Conservation (phyloP, 2,113 vertebrate species). For the Cyprinodon tularosa region DNA sequence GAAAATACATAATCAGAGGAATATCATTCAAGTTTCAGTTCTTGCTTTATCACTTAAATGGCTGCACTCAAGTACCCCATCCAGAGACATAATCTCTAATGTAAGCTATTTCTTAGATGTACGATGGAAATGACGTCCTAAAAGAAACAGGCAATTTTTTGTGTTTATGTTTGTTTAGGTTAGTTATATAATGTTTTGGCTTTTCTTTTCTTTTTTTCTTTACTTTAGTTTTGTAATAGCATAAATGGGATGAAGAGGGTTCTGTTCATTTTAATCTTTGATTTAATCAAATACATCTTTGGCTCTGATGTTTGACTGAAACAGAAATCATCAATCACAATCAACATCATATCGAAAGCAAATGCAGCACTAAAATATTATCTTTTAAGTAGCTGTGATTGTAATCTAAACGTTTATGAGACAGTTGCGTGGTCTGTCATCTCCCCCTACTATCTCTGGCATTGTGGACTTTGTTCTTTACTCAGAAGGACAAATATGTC, state of each 20-base stretch:
- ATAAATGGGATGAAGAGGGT: not conserved
- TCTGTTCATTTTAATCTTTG: not conserved
- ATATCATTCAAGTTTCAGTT: not conserved
- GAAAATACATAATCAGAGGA: conserved; percentile 9
- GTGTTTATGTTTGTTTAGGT: conserved; percentile 47
- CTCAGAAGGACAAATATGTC: no score
- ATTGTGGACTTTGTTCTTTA: no score
- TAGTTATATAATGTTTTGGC: conserved; percentile 6
- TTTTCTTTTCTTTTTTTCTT: no score
- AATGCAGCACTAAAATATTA: no score
- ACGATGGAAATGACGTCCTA: conserved; percentile 27
- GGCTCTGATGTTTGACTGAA: not conserved
- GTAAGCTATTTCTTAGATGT: conserved; percentile 17
- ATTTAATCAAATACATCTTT: not conserved
- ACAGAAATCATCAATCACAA: no score
- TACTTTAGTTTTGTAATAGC: not conserved
- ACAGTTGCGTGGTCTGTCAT: no score
- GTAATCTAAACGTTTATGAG: no score
- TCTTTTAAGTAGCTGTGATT: no score
- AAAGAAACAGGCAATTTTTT: conserved; percentile 28
- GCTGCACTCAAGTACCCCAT: conserved; percentile 18
- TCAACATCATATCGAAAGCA: no score
- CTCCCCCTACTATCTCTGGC: no score
- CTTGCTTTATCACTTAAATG: conserved; percentile 25
- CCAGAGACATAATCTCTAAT: conserved; percentile 38